Base-by-base conservation (phyloP, 2,888 invertebrate species). In the Ligdia adustata region DNA sequence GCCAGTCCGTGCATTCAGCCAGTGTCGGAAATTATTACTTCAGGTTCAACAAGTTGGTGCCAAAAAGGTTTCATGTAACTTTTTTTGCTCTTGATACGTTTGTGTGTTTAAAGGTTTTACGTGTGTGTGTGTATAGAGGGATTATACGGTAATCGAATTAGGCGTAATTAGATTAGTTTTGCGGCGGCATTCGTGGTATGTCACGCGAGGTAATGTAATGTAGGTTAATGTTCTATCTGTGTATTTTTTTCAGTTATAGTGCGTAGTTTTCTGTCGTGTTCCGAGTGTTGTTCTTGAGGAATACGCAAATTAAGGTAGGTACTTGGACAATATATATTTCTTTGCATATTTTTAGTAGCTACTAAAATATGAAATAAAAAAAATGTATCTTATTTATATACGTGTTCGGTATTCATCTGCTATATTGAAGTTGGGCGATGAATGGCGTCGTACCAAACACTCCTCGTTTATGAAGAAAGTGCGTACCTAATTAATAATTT, bases 111-210 rank as follows among this genome's bases (percentile, higher is more conserved):
- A 58, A 49, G 31, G 52, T 14, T 38, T 41, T 50, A 39, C 20
- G 38, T 57, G 29, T 53, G 61, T 61, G 64, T 69, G 61, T 61
- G 66, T 62, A 64, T 67, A 66, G 61, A 60, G 67, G 64, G 72
- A 70, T 83, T 80, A 69, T 72, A 64, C 57, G 62, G 72, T 89
- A 89, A 89, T 89, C 75, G 75, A 86, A 87, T 89, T 89, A 89
- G 75, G 51, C 45, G 41, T 89, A 89, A 89, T 89, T 85, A 66
- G 82, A 86, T 89, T 88, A 86, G 74, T 75, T 69, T 69, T 53
- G 65, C 73, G 67, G 66, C 54, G 60, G 57, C 47, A 22, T 62
- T 54, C 57, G 67, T 56, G 63, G 59, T 55, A 50, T 66, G 68
- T 65, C 71, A 65, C 66, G 69, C 69, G 55, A 66, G 56, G 60